Percentiles rank a stretch among this genome's conserved stretches.
phyloP scores from a whole-genome alignment of 2,888 invertebrate species.

The Sarcophaga carnaria region DNA sequence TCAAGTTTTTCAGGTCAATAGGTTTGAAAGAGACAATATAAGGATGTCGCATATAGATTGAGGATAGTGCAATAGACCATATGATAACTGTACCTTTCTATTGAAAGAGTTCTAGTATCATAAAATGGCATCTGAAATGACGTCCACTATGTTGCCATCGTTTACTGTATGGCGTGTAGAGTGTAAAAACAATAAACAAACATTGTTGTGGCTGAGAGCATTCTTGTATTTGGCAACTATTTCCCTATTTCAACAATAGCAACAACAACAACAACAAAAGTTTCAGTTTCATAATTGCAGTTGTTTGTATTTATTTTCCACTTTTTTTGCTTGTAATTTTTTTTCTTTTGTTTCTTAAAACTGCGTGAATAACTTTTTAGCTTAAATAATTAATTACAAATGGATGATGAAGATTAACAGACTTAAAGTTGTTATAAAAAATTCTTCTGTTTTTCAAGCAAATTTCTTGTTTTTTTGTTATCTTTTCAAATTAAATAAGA shows the following conservation, averaged over 20 bases:
- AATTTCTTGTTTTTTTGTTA: background rate
- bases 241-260: constrained; percentile 19
- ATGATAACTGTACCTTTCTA: too few species aligned
- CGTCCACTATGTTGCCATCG: fast-evolving
- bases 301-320: constrained; percentile 4
- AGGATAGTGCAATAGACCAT: too few species aligned
- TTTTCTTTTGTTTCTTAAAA: background rate
- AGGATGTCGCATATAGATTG: too few species aligned
- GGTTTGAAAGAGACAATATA: too few species aligned
- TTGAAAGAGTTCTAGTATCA: too few species aligned
- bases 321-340: background rate
- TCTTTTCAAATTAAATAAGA: background rate
- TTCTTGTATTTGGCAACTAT: constrained; percentile 24
- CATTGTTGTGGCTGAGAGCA: constrained; percentile 33
- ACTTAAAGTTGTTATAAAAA: background rate
- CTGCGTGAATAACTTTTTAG: constrained; percentile 2
- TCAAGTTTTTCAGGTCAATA: too few species aligned
- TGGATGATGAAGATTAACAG: background rate
- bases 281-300: constrained; percentile 38
- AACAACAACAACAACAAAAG: background rate
- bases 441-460: background rate
- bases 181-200: constrained; percentile 28
- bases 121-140: too few species aligned
- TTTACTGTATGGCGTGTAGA: too few species aligned
- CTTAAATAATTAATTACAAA: background rate